These are phyloP conservation scores for Eupithecia insigniata DNA, from an alignment of 2,888 invertebrate species.

Conservation along the genomic window DNA sequence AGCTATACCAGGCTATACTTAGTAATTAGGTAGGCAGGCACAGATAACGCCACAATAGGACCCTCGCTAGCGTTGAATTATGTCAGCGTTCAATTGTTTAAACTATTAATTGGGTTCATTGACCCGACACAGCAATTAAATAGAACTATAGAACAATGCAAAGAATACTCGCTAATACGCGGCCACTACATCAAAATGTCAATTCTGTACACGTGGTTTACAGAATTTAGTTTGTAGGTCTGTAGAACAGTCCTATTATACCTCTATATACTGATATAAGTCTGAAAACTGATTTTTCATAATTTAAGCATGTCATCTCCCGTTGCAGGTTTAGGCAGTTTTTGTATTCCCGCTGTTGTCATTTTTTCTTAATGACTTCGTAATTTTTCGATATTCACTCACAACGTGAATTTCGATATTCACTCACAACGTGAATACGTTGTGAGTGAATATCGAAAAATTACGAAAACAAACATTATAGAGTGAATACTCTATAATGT, in stretches of 20 bases:
- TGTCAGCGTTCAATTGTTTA: slow-evolving; percentile 15
- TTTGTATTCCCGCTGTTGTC: background rate
- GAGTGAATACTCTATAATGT: background rate
- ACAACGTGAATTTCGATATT: too few relatives aligned
- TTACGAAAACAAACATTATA: too few relatives aligned
- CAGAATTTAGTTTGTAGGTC: background rate
- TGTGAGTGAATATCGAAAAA: too few relatives aligned
- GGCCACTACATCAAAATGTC: slow-evolving; percentile 9
- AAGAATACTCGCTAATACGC: slow-evolving; percentile 1
- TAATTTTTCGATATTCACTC: background rate
- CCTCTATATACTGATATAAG: too few relatives aligned
- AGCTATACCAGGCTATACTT: background rate
- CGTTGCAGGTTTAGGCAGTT: background rate
- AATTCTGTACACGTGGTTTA: background rate
- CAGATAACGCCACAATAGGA: slow-evolving; percentile 11
- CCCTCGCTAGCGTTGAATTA: slow-evolving; percentile 7
- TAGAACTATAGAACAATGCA: background rate
- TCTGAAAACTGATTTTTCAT: too few relatives aligned
- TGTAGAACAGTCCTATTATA: background rate
- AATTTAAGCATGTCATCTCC: background rate
- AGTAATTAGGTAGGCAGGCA: slow-evolving; percentile 7
- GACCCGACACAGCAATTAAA: background rate
- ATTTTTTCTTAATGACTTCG: background rate
- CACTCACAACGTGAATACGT: too few relatives aligned
- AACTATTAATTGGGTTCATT: slow-evolving; percentile 14